Evolutionary conservation across 1,140 invertebrate species (phyloP), one percentile per base, ranked within the genome.

Genomic region (Trichogramma pretiosum): DNA sequence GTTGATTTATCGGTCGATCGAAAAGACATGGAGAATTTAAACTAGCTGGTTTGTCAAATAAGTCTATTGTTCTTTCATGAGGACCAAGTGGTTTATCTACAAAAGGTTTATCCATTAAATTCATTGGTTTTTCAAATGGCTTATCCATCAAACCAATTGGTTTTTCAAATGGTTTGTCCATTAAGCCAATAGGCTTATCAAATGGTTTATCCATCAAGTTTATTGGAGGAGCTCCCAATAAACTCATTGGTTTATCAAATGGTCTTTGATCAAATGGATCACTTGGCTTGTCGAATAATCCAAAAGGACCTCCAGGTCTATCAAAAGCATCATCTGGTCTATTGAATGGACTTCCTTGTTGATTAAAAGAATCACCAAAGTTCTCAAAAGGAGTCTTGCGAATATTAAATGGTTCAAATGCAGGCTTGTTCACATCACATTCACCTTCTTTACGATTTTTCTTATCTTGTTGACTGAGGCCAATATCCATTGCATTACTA

Each of bases 11-110:
- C 1, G 43, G 35, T 19, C 28, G 24, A 23, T 56, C 53, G 22
- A 50, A 46, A 1, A 22, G 22, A 23, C 35, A 32, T 35, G 43
- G 22, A 44, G n/a, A 19, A 8, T 34, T 21, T 21, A 28, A 36
- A 3, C 37, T 19, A 2, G 14, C 24, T 2, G 13, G 5, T 28
- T 17, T 21, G 10, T 38, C 18, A 30, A 30, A 14, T 14, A n/a
- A 2, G 16, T 9, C 41, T 5, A 2, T 5, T 13, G 34, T 10
- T 10, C 21, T 22, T 22, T 16, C 33, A 11, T 11, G 33, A 34
- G 14, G 33, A 9, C 43, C 50, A 28, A 53, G 33, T 8, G 38
- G 43, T 19, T 33, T 48, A 17, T 59, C 60, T 3, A 28, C 14
- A 18, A 5, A 3, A 23, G 19, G 19, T 3, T n/a, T n/a, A 39